Percentiles rank a stretch among this genome's conserved stretches.
phyloP scores from a whole-genome alignment of 2,797 vertebrate species.

The Philypnodon macrostomus region DNA sequence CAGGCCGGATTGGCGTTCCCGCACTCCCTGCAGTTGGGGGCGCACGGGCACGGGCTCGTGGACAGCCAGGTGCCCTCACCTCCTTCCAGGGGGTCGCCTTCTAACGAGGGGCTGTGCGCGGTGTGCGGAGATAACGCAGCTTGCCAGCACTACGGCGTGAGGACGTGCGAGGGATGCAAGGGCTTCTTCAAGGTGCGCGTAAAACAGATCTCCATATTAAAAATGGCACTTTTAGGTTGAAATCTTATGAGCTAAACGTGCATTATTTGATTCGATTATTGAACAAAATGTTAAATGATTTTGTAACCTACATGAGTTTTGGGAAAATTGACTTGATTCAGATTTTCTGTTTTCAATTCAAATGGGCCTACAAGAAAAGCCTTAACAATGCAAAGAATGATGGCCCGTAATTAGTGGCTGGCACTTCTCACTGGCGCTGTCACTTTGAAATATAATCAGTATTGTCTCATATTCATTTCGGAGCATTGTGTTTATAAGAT shows the following conservation, averaged over 20 bases:
- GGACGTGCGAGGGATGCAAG: slow-evolving; percentile 98
- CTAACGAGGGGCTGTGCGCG: slow-evolving; percentile 95
- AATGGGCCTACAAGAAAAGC: too few relatives aligned
- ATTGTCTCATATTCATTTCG: too few relatives aligned
- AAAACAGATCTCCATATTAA: slow-evolving; percentile 12
- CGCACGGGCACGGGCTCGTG: slow-evolving; percentile 91
- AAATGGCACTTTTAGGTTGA: too few relatives aligned
- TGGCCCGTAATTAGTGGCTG: too few relatives aligned
- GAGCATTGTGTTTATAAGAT: slow-evolving; percentile 4
- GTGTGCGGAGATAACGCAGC: slow-evolving; percentile 98
- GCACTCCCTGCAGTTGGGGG: slow-evolving; percentile 89
- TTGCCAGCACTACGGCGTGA: slow-evolving; percentile 96
- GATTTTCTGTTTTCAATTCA: too few relatives aligned
- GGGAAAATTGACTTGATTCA: too few relatives aligned
- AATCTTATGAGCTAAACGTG: neutral
- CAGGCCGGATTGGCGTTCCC: slow-evolving; percentile 91
- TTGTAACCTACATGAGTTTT: too few relatives aligned
- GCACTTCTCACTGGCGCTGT: too few relatives aligned
- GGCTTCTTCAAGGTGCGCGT: slow-evolving; percentile 93
- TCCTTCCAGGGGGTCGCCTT: slow-evolving; percentile 92
- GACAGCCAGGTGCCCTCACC: slow-evolving; percentile 95
- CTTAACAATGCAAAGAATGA: neutral
- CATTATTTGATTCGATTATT: neutral
- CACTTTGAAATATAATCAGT: too few relatives aligned
- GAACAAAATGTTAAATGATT: neutral